Percentiles rank a stretch among this genome's conserved stretches.
These are phyloP conservation scores for Istiophorus platypterus DNA, from an alignment of 2,113 vertebrate species.

Conservation along the genomic window DNA sequence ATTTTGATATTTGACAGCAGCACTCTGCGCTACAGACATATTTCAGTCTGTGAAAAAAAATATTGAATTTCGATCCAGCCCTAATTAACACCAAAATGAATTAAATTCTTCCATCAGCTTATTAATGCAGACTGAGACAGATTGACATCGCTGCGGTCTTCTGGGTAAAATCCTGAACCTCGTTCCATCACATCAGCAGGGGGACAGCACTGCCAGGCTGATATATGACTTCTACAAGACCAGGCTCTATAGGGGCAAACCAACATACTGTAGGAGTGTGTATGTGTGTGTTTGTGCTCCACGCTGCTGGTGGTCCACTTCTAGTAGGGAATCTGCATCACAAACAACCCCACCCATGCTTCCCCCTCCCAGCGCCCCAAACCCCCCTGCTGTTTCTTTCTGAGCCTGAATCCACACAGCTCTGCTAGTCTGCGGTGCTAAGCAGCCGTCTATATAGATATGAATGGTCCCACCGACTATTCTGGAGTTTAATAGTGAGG, in stretches of 20 bases:
- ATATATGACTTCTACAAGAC: slow-evolving; percentile 12
- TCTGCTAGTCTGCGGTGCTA: slow-evolving; percentile 24
- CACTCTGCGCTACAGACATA: background rate
- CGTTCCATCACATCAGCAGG: slow-evolving; percentile 25
- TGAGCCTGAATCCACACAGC: slow-evolving; percentile 48
- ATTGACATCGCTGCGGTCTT: background rate
- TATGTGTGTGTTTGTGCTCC: slow-evolving; percentile 19
- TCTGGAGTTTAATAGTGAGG: slow-evolving; percentile 74
- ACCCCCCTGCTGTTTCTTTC: slow-evolving; percentile 56
- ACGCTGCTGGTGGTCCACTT: slow-evolving; percentile 73
- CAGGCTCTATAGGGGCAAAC: slow-evolving; percentile 16
- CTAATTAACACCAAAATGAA: background rate
- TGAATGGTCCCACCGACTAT: slow-evolving; percentile 62
- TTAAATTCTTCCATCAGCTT: background rate
- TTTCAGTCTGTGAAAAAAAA: background rate
- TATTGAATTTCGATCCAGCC: background rate
- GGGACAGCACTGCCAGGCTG: background rate
- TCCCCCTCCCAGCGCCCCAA: background rate
- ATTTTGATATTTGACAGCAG: no score
- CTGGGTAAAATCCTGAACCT: slow-evolving; percentile 1
- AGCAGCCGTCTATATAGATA: slow-evolving; percentile 51
- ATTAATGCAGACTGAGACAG: background rate
- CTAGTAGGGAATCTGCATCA: slow-evolving; percentile 60
- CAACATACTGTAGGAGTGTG: slow-evolving; percentile 16
- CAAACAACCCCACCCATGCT: slow-evolving; percentile 32